phyloP scores from a whole-genome alignment of 2,888 invertebrate genomes.

The Drosophila ezoana region DNA sequence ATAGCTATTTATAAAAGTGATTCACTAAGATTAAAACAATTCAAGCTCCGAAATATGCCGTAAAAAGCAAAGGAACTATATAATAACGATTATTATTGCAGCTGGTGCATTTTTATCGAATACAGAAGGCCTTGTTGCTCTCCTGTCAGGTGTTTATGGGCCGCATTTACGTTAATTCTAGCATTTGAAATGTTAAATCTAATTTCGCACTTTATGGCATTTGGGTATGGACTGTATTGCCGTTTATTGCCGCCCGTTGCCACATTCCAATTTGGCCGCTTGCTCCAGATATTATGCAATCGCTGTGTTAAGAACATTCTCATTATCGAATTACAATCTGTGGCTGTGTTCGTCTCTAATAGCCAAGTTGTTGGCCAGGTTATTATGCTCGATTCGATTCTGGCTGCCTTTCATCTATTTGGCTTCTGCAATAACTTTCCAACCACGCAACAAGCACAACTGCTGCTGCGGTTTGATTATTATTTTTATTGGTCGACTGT shows the following conservation, averaged over 20 bases:
- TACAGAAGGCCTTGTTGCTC: constrained; percentile 28
- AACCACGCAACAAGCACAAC: constrained; percentile 63
- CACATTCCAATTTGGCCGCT: constrained; percentile 11
- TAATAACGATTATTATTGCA: neutral
- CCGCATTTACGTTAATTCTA: constrained; percentile 39
- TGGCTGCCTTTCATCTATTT: constrained; percentile 67
- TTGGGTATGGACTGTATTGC: constrained; percentile 18
- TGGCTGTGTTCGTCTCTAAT: constrained; percentile 14
- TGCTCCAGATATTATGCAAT: constrained; percentile 60
- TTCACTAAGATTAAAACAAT: no score
- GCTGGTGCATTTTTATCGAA: constrained; percentile 2
- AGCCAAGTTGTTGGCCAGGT: constrained; percentile 16
- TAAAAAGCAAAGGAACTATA: neutral
- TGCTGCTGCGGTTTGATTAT: constrained; percentile 63
- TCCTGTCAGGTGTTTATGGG: constrained; percentile 38
- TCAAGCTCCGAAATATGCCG: neutral
- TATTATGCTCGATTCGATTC: constrained; percentile 42
- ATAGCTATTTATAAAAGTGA: no score
- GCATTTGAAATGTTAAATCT: constrained; percentile 31
- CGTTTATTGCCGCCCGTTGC: constrained; percentile 11
- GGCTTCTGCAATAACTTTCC: constrained; percentile 73
- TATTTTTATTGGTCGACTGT: constrained; percentile 62
- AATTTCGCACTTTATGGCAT: constrained; percentile 48
- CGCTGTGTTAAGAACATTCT: constrained; percentile 40
- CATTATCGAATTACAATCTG: constrained; percentile 75